Evolutionary conservation across 2,113 vertebrate species (phyloP).

Genomic region (Phylloscopus trochilus): DNA sequence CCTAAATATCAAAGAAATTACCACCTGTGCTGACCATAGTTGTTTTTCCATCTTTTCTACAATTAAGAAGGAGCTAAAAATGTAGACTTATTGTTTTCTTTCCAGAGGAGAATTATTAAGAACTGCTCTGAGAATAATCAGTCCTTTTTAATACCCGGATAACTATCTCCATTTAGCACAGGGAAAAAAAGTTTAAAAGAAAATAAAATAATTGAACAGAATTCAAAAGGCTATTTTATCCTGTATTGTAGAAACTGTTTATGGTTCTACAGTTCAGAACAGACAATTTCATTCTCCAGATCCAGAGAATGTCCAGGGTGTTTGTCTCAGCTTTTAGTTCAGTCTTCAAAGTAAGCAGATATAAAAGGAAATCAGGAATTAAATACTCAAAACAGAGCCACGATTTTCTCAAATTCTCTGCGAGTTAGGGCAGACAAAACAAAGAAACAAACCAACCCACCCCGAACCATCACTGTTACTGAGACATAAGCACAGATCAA

Average conservation of each 20-base stretch:
- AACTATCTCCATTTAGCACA: not conserved
- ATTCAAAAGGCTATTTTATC: not conserved
- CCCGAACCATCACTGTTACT: not conserved
- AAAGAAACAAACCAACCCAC: not conserved
- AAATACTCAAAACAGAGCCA: not conserved
- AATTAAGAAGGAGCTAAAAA: not conserved
- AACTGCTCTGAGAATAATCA: not conserved
- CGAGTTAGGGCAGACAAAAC: not conserved
- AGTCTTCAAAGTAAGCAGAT: not conserved
- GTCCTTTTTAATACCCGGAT: not conserved
- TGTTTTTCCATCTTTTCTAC: not conserved
- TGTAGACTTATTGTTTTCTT: not conserved
- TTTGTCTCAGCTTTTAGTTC: not conserved
- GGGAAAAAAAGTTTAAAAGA: too few species aligned
- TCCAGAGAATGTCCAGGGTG: too few species aligned
- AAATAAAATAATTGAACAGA: not conserved
- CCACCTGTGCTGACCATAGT: not conserved
- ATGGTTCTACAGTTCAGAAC: not conserved
- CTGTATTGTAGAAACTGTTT: not conserved
- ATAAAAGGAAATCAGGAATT: not conserved
- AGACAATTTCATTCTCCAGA: not conserved
- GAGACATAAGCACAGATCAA: not conserved
- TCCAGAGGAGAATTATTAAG: not conserved
- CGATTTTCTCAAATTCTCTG: not conserved
- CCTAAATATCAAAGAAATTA: not conserved